These are phyloP conservation scores for Lycaena phlaeas DNA, from an alignment of 2,888 invertebrate species.

Conservation along the genomic window DNA sequence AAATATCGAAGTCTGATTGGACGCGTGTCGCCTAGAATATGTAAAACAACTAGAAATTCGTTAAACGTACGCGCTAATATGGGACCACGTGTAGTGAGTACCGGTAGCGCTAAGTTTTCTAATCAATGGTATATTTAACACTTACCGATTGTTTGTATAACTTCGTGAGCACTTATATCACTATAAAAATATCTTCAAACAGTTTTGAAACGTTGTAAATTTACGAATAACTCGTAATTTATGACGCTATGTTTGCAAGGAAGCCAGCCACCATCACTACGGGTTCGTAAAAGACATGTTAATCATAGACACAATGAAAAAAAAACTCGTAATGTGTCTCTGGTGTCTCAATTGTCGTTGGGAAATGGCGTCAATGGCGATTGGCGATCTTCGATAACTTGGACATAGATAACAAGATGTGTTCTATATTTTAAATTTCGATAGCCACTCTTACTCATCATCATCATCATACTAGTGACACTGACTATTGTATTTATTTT, in stretches of 20 bases:
- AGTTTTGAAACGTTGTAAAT: constrained; percentile 49
- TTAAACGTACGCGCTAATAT: constrained; percentile 45
- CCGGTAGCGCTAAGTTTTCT: constrained; percentile 60
- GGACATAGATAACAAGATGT: too few relatives aligned
- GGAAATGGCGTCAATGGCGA: too few relatives aligned
- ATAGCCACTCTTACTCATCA: too few relatives aligned
- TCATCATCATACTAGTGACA: too few relatives aligned
- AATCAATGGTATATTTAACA: constrained; percentile 44
- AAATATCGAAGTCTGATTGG: not conserved
- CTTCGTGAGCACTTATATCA: constrained; percentile 67
- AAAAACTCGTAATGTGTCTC: constrained; percentile 28
- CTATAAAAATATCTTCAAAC: constrained; percentile 48
- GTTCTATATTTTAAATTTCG: too few relatives aligned
- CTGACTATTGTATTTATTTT: too few relatives aligned
- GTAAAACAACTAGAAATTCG: constrained; percentile 33
- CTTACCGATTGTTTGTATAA: constrained; percentile 65
- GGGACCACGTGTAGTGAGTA: constrained; percentile 63
- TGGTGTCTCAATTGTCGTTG: constrained; percentile 19
- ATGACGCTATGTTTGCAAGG: constrained; percentile 67
- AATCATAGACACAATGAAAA: constrained; percentile 58
- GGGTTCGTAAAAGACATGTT: constrained; percentile 71
- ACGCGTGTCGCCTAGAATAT: not conserved
- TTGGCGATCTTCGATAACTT: not conserved
- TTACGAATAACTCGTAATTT: constrained; percentile 57
- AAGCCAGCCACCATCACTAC: constrained; percentile 74